Evolutionary conservation across 2,113 vertebrate species (phyloP).

Genomic region (Aepyceros melampus): DNA sequence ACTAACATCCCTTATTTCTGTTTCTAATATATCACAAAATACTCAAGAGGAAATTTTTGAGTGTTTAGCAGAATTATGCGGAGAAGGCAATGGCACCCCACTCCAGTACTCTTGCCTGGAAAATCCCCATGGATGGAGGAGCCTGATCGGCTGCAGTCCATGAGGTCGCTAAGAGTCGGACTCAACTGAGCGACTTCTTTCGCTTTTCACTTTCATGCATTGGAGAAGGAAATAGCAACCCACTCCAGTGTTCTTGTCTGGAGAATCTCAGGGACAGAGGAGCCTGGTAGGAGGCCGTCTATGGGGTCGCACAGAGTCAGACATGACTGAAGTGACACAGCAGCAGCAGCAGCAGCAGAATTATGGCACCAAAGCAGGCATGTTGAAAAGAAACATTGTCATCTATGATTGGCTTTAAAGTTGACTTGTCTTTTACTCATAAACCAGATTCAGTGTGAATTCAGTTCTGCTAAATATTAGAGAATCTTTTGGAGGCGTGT

Average conservation of each 20-base stretch:
- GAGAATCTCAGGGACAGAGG: too few species aligned
- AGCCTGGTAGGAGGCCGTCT: too few species aligned
- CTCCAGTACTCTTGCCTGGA: too few species aligned
- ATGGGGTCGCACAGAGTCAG: too few species aligned
- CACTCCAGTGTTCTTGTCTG: too few species aligned
- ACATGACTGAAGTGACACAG: too few species aligned
- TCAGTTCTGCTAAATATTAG: background rate
- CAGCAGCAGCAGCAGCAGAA: background rate
- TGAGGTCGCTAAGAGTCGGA: rapidly evolving
- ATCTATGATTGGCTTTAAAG: background rate
- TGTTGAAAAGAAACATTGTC: background rate
- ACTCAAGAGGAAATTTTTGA: background rate
- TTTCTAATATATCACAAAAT: background rate
- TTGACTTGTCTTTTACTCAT: background rate
- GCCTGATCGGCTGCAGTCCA: too few species aligned
- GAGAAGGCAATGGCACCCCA: too few species aligned
- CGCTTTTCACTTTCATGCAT: too few species aligned
- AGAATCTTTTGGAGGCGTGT: background rate
- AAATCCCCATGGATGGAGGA: too few species aligned
- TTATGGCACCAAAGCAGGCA: background rate
- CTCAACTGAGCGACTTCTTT: too few species aligned
- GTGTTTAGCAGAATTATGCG: background rate
- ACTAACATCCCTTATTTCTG: background rate
- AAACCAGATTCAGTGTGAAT: background rate
- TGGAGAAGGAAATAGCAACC: too few species aligned